Evolutionary conservation across 2,113 vertebrate species (phyloP), one percentile per base, ranked within the genome.

Genomic region (Acanthisitta chloris): DNA sequence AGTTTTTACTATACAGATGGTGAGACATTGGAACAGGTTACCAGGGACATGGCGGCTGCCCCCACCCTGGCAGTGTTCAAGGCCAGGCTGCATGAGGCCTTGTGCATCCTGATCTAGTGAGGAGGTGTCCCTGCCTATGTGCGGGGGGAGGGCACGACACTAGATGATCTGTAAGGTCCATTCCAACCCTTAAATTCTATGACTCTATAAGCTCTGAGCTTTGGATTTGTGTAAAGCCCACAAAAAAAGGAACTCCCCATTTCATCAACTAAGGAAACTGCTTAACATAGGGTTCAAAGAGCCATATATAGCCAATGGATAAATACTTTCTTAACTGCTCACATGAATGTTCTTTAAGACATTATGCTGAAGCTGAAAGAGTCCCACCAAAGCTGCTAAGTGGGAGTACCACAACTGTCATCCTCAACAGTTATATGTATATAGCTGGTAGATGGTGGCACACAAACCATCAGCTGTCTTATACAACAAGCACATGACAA

Each of bases 401-500:
- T 95, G 83, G 86, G 91, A 86, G 96, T 88, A 91, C 40, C 55
- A 73, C 36, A 94, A 49, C 62, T 95, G 93, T 92, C 58, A 86
- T 61, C 33, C 55, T 77, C 57, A 90, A 36, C 19, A 83, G 38
- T 66, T 66, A 79, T 45, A 87, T 81, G 26, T 14, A 70, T 42
- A 34, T 42, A 65, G 49, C 21, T 93, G 23, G 34, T 90, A 90
- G 58, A 90, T 0, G 0, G 43, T 76, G 79, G 26, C 45, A 94
- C 9, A 51, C 45, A 88, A 91, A 76, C 49, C n/a, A 90, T 84
- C 51, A 70, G 42, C 46, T 94, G 88, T 83, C 51, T 92, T 3
- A 0, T 34, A 24, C 8, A 83, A 66, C 21, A 92, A 90, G 45
- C 40, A 83, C 64, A 90, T 34, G 54, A 79, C 62, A 96, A 88